Evolutionary conservation across 2,888 invertebrate genomes (phyloP).

Genomic region (Drosophila nr. fundita): DNA sequence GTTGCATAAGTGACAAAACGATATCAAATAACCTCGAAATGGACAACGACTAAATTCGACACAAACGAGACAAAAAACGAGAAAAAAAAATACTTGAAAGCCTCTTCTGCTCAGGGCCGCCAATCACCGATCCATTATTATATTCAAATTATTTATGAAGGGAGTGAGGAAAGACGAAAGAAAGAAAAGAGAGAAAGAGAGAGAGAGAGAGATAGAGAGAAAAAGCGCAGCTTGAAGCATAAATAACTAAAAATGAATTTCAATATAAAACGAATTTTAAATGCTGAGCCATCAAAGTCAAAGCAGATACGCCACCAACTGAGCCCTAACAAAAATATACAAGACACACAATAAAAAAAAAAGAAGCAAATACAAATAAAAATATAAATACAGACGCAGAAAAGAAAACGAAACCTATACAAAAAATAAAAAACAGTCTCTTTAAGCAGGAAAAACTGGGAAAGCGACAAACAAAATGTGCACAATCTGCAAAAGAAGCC

Average conservation of each 20-base stretch:
- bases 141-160: slow-evolving; percentile 16
- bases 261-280: slow-evolving; percentile 67
- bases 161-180: neutral
- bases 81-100: slow-evolving; percentile 49
- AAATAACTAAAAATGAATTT: slow-evolving; percentile 72
- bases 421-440: slow-evolving; percentile 41
- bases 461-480: slow-evolving; percentile 55
- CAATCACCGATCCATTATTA: slow-evolving; percentile 67
- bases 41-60: slow-evolving; percentile 42
- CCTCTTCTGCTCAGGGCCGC: slow-evolving; percentile 49
- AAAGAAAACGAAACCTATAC: slow-evolving; percentile 41
- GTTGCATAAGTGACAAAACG: slow-evolving; percentile 31
- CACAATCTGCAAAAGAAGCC: slow-evolving; percentile 66
- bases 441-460: slow-evolving; percentile 63
- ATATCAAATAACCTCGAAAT: slow-evolving; percentile 27
- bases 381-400: slow-evolving; percentile 24
- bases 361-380: slow-evolving; percentile 14
- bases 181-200: slow-evolving; percentile 5
- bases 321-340: slow-evolving; percentile 29
- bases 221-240: slow-evolving; percentile 69
- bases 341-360: slow-evolving; percentile 27
- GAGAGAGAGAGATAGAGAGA: slow-evolving; percentile 18
- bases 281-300: slow-evolving; percentile 74
- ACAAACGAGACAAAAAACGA: slow-evolving; percentile 30
- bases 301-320: slow-evolving; percentile 48